Evolutionary conservation across 2,888 invertebrate genomes (phyloP).

Genomic region (Koerneria pararmatus): DNA sequence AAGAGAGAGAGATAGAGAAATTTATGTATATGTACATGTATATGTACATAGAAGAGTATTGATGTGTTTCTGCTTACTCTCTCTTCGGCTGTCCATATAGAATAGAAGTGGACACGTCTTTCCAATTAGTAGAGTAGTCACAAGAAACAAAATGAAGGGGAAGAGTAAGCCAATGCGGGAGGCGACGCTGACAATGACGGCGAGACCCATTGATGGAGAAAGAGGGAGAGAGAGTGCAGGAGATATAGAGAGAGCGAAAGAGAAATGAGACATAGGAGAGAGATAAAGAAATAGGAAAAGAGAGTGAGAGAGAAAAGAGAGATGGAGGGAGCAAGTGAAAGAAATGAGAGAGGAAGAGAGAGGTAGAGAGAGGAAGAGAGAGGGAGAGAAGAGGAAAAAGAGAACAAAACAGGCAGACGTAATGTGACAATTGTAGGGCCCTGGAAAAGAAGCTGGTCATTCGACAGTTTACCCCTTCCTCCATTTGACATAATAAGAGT

Average conservation of each 20-base stretch:
- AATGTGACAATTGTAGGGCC: neutral
- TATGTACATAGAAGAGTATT: too few species aligned
- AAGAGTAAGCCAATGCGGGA: too few species aligned
- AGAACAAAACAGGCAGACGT: neutral
- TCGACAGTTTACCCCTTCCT: too few species aligned
- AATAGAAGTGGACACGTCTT: too few species aligned
- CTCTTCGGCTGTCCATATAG: too few species aligned
- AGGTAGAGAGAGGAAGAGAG: neutral
- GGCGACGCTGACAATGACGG: neutral
- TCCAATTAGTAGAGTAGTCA: too few species aligned
- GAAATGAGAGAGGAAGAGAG: constrained; percentile 11
- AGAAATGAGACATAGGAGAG: constrained; percentile 12
- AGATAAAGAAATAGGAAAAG: constrained; percentile 20
- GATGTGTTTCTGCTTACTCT: too few species aligned
- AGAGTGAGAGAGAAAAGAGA: neutral
- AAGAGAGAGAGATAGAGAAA: too few species aligned
- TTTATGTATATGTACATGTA: too few species aligned
- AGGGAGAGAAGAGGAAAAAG: neutral
- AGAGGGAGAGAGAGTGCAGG: constrained; percentile 13
- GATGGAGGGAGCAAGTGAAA: neutral
- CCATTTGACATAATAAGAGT: too few species aligned
- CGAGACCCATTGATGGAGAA: neutral
- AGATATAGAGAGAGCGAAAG: neutral
- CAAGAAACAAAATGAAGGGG: too few species aligned
- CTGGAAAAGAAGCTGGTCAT: too few species aligned